Evolutionary conservation across 2,113 vertebrate species (phyloP), one percentile per base, ranked within the genome.

Genomic region (Albula glossodonta): DNA sequence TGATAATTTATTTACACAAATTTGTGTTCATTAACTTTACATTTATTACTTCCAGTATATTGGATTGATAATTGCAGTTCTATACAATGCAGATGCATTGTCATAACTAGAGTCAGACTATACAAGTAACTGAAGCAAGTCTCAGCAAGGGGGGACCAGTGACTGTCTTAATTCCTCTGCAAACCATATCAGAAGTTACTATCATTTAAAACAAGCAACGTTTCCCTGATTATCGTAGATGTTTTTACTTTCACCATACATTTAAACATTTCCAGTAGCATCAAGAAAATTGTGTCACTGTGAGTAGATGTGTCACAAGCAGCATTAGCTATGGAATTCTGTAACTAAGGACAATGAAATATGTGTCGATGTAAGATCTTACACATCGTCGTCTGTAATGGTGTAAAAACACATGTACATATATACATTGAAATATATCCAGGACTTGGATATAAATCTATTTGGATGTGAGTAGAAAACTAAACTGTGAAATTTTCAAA

Each of bases 21-120:
- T 80, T 78, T 63, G 17, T 50, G 48, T 85, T 80, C 41, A 80
- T 85, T 85, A 85, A 80, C 78, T 2, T 85, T 22, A 80, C 63
- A 74, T 51, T 78, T 52, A 78, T 63, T 63, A 63, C 56, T 63
- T 60, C 48, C 53, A 51, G 78, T 57, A 15, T 13, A 2, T 81
- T 41, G 48, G 48, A 25, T 63, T 85, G 78, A 80, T 81, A 85
- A 50, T 31, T 52, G 19, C 19, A 11, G 56, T 19, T 78, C 41
- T n/a, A 74, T 74, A 48, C 80, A 85, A 66, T 57, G 31, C 41
- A 57, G 52, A 53, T 19, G n/a, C 12, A 10, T 81, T n/a, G 48
- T 49, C 31, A 10, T 79, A 12, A 50, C 78, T 17, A 50, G 12
- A 79, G 49, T 74, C 31, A 25, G 70, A 31, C 70, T 31, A 74